Percentiles rank a stretch among this genome's conserved stretches.
Evolutionary conservation across 2,113 vertebrate genomes (phyloP).

Genomic region (Hippolais icterina): DNA sequence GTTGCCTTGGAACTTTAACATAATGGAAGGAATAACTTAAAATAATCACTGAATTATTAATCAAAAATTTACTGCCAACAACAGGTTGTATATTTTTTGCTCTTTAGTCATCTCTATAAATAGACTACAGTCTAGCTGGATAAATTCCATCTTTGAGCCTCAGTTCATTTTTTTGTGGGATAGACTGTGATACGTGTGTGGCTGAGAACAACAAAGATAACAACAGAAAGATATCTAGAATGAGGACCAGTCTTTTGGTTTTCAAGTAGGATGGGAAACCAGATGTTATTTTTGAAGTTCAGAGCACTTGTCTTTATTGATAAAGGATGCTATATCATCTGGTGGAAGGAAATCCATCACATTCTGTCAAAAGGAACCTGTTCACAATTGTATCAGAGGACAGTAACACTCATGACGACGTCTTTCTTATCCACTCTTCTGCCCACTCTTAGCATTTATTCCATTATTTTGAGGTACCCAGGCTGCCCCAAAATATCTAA

Average conservation of each 20-base stretch:
- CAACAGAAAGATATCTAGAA: not conserved
- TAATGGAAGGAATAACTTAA: not conserved
- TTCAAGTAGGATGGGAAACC: not conserved
- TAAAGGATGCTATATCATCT: not conserved
- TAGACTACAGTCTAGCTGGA: not conserved
- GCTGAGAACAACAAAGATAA: not conserved
- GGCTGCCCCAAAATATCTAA: not conserved
- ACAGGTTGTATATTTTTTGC: not conserved
- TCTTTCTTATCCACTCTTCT: not conserved
- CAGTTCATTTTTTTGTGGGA: not conserved
- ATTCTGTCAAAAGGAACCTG: not conserved
- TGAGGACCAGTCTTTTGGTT: not conserved
- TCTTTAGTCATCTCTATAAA: not conserved
- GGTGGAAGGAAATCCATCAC: not conserved
- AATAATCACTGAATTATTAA: not conserved
- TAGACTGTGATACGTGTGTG: fast-evolving
- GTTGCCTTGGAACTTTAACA: not conserved
- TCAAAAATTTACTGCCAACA: not conserved
- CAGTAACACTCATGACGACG: not conserved
- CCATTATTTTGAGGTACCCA: not conserved
- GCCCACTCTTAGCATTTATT: not conserved
- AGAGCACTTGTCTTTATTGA: not conserved
- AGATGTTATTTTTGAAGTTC: not conserved
- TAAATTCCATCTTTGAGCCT: not conserved
- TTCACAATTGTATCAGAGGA: not conserved